Evolutionary conservation across 1,140 invertebrate genomes (phyloP), one percentile per base, ranked within the genome.

Genomic region (Neodiprion virginianus): DNA sequence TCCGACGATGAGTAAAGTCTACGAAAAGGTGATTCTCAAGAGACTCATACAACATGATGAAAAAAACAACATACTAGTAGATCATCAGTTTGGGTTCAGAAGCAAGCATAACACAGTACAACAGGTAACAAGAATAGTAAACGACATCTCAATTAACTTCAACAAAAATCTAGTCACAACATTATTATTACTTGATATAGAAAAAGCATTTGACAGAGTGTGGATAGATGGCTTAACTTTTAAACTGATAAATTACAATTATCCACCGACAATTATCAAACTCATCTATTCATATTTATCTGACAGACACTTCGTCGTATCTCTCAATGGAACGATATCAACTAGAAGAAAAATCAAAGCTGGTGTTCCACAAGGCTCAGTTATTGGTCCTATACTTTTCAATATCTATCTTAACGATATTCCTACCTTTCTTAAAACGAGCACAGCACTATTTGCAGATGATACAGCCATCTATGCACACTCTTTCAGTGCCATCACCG

Each of bases 11-110:
- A n/a, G 53, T 14, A 61, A 78, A 78, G 73, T 47, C 49, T n/a
- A 67, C 72, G 50, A 76, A 77, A 72, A 73, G 69, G 48, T 70
- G 69, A 71, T 69, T 67, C 1, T 23, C 4, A 69, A 73, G 14
- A 72, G 74, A 72, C 4, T 61, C 0, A 69, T 75, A 67, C 69
- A 75, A 48, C 50, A 70, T 67, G 74, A 79, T 40, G 53, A 69
- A 23, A 61, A 73, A 68, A 67, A 79, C 4, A 78, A 82, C 12
- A 78, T 81, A 1, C 76, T 81, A 9, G 73, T 74, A 1, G 72
- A 82, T 70, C 61, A 84, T 8, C 85, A 89, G 75, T 88, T 87
- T 77, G 87, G 85, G 0, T 89, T 89, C 66, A 79, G 83, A 77
- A 48, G 48, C 48, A 69, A 72, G 11, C 82, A 86, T 47, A 81